phyloP scores from a whole-genome alignment of 2,113 vertebrate genomes.

The Odobenus rosmarus region DNA sequence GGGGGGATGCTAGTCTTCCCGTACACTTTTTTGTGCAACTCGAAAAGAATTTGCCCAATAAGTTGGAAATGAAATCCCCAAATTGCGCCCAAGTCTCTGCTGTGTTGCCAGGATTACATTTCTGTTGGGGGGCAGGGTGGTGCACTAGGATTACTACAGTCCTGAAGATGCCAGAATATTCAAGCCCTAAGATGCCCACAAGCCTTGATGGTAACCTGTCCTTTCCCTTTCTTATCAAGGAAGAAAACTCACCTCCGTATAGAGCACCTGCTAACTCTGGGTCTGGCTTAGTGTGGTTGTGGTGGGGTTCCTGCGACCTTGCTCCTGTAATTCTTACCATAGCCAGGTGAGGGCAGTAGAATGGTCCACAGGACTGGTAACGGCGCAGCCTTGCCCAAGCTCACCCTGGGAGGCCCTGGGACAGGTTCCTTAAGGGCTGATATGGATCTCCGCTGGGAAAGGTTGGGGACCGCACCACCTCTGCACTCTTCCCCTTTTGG shows the following conservation, averaged over 20 bases:
- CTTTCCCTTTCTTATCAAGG: neutral
- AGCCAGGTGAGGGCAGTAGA: neutral
- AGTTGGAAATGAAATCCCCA: neutral
- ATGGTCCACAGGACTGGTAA: rapidly evolving
- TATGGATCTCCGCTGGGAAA: neutral
- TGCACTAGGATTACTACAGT: rapidly evolving
- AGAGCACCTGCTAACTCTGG: neutral
- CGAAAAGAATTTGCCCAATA: neutral
- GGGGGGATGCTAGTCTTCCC: neutral
- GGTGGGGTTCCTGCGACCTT: neutral
- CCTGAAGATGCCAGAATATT: neutral
- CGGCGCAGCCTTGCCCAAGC: neutral
- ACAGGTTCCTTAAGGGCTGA: neutral
- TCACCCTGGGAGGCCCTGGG: neutral
- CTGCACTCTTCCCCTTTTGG: neutral
- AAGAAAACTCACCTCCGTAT: neutral
- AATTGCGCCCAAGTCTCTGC: neutral
- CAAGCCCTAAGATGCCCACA: neutral
- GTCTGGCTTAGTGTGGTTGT: neutral
- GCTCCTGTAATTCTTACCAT: neutral
- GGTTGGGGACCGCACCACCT: neutral
- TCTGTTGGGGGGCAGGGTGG: neutral
- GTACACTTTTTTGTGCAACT: neutral
- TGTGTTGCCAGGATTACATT: neutral
- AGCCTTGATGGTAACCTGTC: no score